Evolutionary conservation across 2,113 vertebrate genomes (phyloP).

Genomic region (Scopus umbretta): DNA sequence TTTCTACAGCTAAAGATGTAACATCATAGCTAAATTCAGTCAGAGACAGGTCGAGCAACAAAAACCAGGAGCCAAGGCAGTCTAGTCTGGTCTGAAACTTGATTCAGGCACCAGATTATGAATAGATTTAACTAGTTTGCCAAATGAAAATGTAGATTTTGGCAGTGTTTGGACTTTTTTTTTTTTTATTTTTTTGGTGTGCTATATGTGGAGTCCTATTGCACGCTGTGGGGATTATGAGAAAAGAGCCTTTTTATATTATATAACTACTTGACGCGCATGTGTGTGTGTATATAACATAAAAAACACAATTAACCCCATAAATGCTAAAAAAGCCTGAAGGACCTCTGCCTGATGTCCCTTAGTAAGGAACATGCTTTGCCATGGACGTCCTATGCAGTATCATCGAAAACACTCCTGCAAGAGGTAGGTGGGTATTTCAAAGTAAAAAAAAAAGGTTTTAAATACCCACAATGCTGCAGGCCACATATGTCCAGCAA

Average conservation of each 20-base stretch:
- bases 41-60: conserved; percentile 81
- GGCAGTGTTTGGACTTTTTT: conserved; percentile 74
- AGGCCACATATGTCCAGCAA: background rate
- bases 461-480: background rate
- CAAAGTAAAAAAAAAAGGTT: background rate
- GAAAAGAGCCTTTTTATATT: conserved; percentile 86
- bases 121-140: conserved; percentile 81
- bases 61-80: conserved; percentile 77
- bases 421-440: background rate
- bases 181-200: conserved; percentile 56
- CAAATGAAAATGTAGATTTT: conserved; percentile 94
- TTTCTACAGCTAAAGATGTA: conserved; percentile 73
- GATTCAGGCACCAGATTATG: conserved; percentile 84
- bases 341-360: background rate
- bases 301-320: conserved; percentile 78
- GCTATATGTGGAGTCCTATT: conserved; percentile 76
- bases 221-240: conserved; percentile 72
- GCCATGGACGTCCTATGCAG: background rate
- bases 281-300: background rate
- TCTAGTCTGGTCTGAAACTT: conserved; percentile 83
- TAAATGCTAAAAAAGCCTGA: conserved; percentile 24
- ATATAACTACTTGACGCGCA: conserved; percentile 77
- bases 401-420: background rate
- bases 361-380: background rate
- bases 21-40: conserved; percentile 82